Conservation (phyloP, 2,797 vertebrate species). For the Rallus crepitans region DNA sequence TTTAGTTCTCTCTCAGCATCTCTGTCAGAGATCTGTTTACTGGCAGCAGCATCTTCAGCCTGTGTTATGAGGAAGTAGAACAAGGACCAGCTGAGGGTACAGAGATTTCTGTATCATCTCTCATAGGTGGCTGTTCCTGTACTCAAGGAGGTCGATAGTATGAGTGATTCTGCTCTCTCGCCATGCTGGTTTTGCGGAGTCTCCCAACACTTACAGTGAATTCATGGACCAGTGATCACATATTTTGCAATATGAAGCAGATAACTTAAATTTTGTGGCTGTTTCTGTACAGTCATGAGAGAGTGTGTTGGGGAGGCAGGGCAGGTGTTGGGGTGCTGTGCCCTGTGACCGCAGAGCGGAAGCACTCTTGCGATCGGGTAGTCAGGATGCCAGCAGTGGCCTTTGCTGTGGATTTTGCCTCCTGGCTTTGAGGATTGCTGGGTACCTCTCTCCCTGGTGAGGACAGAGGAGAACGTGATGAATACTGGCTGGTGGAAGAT, state of each 20-base stretch:
- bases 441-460: neutral
- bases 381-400: accelerated
- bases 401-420: neutral
- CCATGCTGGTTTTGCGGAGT: neutral
- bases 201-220: neutral
- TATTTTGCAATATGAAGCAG: accelerated
- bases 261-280: neutral
- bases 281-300: neutral
- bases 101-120: neutral
- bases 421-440: accelerated
- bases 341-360: accelerated
- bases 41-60: neutral
- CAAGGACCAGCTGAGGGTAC: neutral
- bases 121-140: accelerated
- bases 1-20: conserved; percentile 38
- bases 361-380: accelerated
- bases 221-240: neutral
- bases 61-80: neutral
- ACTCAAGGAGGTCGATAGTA: neutral
- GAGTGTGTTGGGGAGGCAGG: neutral
- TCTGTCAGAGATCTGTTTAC: neutral
- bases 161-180: accelerated
- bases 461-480: accelerated
- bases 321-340: accelerated
- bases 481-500: accelerated